These are phyloP conservation scores for Pantala flavescens DNA, from an alignment of 1,140 invertebrate genomes.

Conservation along the genomic window DNA sequence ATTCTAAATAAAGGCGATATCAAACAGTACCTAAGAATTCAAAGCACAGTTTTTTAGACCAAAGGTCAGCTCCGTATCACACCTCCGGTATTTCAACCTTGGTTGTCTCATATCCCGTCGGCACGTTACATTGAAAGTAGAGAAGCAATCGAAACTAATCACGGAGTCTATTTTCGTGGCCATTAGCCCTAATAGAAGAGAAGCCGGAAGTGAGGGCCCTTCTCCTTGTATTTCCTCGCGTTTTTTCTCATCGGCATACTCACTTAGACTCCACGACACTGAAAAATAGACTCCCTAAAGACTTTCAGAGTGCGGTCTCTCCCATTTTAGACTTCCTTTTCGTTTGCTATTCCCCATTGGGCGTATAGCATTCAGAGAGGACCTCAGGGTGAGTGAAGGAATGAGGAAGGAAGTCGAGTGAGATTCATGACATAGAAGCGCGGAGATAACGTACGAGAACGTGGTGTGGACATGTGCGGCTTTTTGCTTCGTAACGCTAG, in stretches of 20 bases:
- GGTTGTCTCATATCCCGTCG: too few species aligned
- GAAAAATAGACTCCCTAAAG: constrained; percentile 9
- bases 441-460: too few species aligned
- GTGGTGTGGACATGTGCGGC: too few species aligned
- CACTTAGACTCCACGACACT: background rate
- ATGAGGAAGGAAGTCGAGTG: background rate
- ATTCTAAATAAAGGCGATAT: too few species aligned
- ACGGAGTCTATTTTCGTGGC: background rate
- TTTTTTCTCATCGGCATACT: background rate
- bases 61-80: too few species aligned
- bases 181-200: background rate
- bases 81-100: too few species aligned
- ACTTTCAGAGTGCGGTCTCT: background rate
- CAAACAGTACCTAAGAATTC: too few species aligned
- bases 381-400: background rate
- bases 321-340: background rate
- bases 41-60: too few species aligned
- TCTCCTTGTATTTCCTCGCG: background rate
- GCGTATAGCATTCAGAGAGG: background rate
- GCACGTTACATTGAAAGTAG: background rate
- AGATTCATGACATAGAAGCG: background rate
- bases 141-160: background rate
- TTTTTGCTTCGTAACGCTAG: too few species aligned
- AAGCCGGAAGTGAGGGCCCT: background rate
- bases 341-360: background rate